Evolutionary conservation across 2,113 vertebrate species (phyloP).

Genomic region (Lycocorax pyrrhopterus): DNA sequence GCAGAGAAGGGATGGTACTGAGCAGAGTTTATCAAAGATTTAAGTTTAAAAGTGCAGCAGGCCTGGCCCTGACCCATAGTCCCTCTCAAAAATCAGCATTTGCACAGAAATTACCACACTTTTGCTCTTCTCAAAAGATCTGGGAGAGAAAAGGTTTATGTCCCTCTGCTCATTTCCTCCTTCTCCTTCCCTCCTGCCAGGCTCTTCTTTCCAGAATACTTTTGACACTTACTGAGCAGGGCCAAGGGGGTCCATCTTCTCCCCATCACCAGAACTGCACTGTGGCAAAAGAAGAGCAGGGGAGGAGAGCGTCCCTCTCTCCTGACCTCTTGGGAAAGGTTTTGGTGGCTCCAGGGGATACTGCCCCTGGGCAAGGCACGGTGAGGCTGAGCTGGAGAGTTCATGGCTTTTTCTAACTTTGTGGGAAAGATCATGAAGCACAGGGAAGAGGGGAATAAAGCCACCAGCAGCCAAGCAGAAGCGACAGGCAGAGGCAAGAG

Average conservation of each 20-base stretch:
- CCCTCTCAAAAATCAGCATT: background rate
- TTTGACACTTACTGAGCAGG: background rate
- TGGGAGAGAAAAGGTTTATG: background rate
- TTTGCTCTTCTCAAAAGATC: background rate
- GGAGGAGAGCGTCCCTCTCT: background rate
- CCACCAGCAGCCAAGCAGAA: constrained; percentile 26
- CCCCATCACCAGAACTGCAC: background rate
- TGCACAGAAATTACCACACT: background rate
- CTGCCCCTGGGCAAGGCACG: background rate
- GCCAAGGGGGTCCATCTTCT: background rate
- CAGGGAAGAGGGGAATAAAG: background rate
- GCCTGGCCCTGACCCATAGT: background rate
- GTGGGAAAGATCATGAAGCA: background rate
- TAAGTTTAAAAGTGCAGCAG: background rate
- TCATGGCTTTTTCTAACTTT: background rate
- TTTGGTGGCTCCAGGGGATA: background rate
- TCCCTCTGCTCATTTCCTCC: background rate
- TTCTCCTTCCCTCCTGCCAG: background rate
- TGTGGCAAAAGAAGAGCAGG: background rate
- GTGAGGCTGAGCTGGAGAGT: background rate
- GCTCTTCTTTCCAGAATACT: background rate
- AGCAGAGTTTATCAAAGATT: background rate
- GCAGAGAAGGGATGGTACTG: background rate
- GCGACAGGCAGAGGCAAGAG: background rate
- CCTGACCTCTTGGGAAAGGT: background rate